Conservation (phyloP, 2,888 invertebrate genomes). For the Ceriagrion tenellum region DNA sequence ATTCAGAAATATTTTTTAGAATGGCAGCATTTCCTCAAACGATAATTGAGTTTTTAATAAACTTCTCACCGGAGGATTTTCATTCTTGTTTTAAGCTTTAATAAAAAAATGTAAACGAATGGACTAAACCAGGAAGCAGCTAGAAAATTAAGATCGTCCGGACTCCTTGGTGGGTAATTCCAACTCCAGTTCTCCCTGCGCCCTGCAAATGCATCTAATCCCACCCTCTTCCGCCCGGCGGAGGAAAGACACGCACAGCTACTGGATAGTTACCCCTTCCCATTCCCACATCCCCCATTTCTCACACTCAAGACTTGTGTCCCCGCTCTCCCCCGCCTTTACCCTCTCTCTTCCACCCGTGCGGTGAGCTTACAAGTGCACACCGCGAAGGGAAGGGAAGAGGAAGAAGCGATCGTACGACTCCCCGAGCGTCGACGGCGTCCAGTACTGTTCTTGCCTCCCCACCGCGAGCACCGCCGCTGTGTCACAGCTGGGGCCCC, state of each 20-base stretch:
- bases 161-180: not conserved
- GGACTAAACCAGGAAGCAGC: not conserved
- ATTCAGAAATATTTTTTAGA: too few relatives aligned
- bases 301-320: not conserved
- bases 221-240: not conserved
- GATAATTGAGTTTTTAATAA: too few relatives aligned
- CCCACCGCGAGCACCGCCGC: not conserved
- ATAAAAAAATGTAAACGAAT: too few relatives aligned
- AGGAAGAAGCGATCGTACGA: not conserved
- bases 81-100: not conserved
- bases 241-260: not conserved
- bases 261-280: not conserved
- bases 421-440: not conserved
- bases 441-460: conserved; percentile 5
- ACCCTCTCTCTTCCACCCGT: not conserved
- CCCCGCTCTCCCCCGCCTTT: not conserved
- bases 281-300: not conserved
- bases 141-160: not conserved
- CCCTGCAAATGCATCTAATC: not conserved
- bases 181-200: not conserved
- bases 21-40: too few relatives aligned
- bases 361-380: not conserved
- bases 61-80: not conserved
- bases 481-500: not conserved
- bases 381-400: not conserved